Conservation (phyloP, 2,888 invertebrate species). For the Odiellus spinosus region DNA sequence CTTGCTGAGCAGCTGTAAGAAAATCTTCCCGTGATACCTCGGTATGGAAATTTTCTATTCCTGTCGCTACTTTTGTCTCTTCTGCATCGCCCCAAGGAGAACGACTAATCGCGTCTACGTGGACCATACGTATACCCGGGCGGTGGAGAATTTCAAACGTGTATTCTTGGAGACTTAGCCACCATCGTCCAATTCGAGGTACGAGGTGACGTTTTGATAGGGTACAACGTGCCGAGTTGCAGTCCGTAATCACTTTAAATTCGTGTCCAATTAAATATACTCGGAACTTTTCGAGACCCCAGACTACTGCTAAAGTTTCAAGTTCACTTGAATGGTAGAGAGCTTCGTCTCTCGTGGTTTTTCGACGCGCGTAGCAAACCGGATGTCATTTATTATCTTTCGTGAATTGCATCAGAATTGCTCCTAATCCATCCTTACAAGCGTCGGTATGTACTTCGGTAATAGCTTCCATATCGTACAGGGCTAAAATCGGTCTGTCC, state of each 20-base stretch:
- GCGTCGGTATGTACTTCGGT: conserved; percentile 8
- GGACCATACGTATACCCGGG: conserved; percentile 3
- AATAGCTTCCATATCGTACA: too few relatives aligned
- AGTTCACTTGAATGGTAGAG: conserved; percentile 3
- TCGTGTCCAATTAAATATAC: conserved; percentile 1
- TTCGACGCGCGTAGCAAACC: background rate
- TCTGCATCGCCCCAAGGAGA: too few relatives aligned
- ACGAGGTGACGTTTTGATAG: background rate
- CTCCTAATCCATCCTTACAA: conserved; percentile 3
- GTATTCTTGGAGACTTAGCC: conserved; percentile 2
- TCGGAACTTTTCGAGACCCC: conserved; percentile 5
- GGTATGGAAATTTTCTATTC: too few relatives aligned
- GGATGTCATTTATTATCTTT: conserved; percentile 1
- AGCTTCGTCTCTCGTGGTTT: background rate
- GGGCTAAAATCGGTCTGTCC: too few relatives aligned
- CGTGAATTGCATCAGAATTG: background rate
- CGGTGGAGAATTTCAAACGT: conserved; percentile 3
- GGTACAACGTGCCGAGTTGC: background rate
- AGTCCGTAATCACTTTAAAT: conserved; percentile 4
- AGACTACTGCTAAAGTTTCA: conserved; percentile 2
- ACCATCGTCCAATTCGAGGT: conserved; percentile 4
- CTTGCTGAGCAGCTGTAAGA: too few relatives aligned
- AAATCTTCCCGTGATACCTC: too few relatives aligned
- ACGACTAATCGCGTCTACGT: conserved; percentile 8
- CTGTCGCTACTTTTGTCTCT: too few relatives aligned